A percentile compares a stretch with the other conserved stretches of the same genome.
phyloP scores from a whole-genome alignment of 1,140 invertebrate genomes.

The Spodoptera litura region DNA sequence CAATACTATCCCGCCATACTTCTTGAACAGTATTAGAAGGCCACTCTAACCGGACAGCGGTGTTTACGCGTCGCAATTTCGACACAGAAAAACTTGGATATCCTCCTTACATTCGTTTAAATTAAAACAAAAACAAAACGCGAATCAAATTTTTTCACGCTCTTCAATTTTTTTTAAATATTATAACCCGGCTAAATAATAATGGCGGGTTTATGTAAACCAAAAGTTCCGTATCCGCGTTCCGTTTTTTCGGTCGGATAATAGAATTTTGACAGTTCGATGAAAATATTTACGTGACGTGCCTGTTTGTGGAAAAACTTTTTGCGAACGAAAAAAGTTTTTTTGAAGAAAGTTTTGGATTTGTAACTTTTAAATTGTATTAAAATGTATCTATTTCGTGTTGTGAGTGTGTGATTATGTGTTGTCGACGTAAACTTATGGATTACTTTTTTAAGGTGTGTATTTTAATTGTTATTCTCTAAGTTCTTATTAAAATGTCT shows the following conservation, averaged over 20 bases:
- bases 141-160: not conserved
- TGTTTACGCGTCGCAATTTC: slow-evolving; percentile 54
- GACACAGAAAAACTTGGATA: slow-evolving; percentile 47
- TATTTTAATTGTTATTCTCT: not conserved
- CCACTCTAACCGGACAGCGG: slow-evolving; percentile 71
- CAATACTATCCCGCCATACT: slow-evolving; percentile 70
- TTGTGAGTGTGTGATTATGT: slow-evolving; percentile 50
- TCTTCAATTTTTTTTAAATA: slow-evolving; percentile 32
- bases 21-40: slow-evolving; percentile 80
- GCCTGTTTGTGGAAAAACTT: slow-evolving; percentile 56
- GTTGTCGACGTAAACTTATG: slow-evolving; percentile 6
- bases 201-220: slow-evolving; percentile 49
- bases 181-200: slow-evolving; percentile 50
- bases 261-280: slow-evolving; percentile 75
- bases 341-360: slow-evolving; percentile 1
- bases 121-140: slow-evolving; percentile 37
- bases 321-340: slow-evolving; percentile 10
- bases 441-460: slow-evolving; percentile 35
- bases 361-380: not conserved
- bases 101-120: slow-evolving; percentile 17
- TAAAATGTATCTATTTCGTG: slow-evolving; percentile 19
- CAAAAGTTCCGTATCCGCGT: slow-evolving; percentile 42
- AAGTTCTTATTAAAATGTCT: not conserved
- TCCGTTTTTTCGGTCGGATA: slow-evolving; percentile 54
- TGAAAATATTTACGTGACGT: slow-evolving; percentile 76